Evolutionary conservation across 2,888 invertebrate genomes (phyloP).

Genomic region (Leptinotarsa haldemani): DNA sequence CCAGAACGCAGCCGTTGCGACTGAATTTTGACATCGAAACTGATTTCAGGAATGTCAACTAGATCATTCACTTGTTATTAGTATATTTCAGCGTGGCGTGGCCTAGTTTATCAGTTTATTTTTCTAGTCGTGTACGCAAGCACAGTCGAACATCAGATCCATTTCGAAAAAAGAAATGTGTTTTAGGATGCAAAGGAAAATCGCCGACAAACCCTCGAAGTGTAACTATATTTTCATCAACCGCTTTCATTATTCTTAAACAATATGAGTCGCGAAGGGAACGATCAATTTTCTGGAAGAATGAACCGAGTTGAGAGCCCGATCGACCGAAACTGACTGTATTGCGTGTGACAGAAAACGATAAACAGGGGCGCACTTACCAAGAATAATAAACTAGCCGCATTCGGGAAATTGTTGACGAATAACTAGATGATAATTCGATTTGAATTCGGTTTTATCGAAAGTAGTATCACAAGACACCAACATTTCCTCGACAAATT

Average conservation of each 20-base stretch:
- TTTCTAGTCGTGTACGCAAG: background rate
- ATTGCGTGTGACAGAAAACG: slow-evolving; percentile 46
- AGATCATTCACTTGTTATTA: too few relatives aligned
- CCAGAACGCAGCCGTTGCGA: too few relatives aligned
- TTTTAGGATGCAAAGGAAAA: background rate
- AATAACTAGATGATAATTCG: background rate
- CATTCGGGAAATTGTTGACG: background rate
- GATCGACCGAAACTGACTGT: slow-evolving; percentile 50
- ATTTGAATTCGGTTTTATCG: too few relatives aligned
- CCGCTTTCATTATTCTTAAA: slow-evolving; percentile 25
- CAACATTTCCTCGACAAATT: too few relatives aligned
- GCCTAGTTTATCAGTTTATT: too few relatives aligned
- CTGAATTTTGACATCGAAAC: too few relatives aligned
- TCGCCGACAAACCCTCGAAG: background rate
- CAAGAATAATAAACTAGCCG: slow-evolving; percentile 1
- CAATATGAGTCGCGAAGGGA: slow-evolving; percentile 37
- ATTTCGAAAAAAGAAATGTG: background rate
- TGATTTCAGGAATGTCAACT: too few relatives aligned
- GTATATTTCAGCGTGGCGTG: too few relatives aligned
- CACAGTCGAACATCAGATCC: background rate
- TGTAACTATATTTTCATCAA: background rate
- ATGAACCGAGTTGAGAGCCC: slow-evolving; percentile 47
- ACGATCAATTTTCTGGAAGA: slow-evolving; percentile 50
- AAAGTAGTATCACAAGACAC: too few relatives aligned
- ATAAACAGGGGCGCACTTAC: slow-evolving; percentile 31